Evolutionary conservation across 1,140 invertebrate species (phyloP).

Genomic region (Lutraria rhynchaena): DNA sequence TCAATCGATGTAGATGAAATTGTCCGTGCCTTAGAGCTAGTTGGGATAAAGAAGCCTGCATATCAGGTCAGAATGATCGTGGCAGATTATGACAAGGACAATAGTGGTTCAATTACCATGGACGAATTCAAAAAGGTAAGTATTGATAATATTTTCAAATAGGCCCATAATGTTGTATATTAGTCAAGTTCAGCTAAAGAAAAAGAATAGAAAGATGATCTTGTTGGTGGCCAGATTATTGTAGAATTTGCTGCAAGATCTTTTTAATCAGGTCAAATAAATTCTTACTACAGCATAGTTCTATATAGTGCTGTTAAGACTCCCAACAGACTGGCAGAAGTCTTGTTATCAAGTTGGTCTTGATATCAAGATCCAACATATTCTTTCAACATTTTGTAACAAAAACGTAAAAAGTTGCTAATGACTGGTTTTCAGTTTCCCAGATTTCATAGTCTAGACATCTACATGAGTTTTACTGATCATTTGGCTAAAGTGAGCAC

Average conservation of each 20-base stretch:
- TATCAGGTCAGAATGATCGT: slow-evolving; percentile 96
- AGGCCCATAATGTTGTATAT: background rate
- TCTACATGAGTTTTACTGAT: too few species aligned
- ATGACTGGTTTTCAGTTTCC: too few species aligned
- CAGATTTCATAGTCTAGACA: too few species aligned
- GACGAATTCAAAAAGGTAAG: slow-evolving; percentile 91
- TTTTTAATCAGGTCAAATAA: background rate
- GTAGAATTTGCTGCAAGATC: background rate
- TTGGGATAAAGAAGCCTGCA: slow-evolving; percentile 96
- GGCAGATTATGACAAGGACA: slow-evolving; percentile 90
- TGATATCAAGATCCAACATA: too few species aligned
- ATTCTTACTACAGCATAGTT: too few species aligned
- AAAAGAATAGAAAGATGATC: too few species aligned
- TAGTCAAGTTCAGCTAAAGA: background rate
- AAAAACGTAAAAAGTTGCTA: too few species aligned
- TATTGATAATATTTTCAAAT: slow-evolving; percentile 16
- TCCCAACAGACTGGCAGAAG: too few species aligned
- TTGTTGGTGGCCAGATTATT: background rate
- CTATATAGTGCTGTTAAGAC: too few species aligned
- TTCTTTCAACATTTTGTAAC: too few species aligned
- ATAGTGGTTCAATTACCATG: slow-evolving; percentile 89
- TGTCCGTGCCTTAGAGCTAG: slow-evolving; percentile 93
- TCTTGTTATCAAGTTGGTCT: too few species aligned
- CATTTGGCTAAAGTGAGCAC: too few species aligned
- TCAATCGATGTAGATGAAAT: slow-evolving; percentile 94